Evolutionary conservation across 2,888 invertebrate species (phyloP), one percentile per base, ranked within the genome.

Genomic region (Chrysotoxum bicinctum): DNA sequence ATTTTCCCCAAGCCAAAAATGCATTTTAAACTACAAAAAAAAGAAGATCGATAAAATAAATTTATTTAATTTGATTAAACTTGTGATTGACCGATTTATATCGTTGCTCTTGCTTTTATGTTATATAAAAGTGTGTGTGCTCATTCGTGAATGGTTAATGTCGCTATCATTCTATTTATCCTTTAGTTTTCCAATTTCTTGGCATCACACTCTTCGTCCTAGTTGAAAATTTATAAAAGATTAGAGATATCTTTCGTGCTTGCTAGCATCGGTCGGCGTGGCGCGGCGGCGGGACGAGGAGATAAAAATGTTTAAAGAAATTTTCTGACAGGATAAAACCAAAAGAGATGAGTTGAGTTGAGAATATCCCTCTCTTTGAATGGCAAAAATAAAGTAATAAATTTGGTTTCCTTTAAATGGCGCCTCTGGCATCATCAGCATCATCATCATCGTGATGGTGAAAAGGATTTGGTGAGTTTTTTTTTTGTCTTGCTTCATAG

Each of bases 311-410:
- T 74, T 70, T 19, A 75, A 75, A 76, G 80, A 66, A 80, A 75
- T 80, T 66, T 62, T 72, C 75, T 76, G 84, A 85, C 84, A 80
- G 54, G 54, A 85, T 85, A 85, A 85, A 75, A 79, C 84, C 35
- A 75, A 69, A 19, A n/a, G n/a, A n/a, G n/a, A n/a, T n/a, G 12
- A 62, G 62, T 9, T 50, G 70, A 81, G 70, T 16, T 43, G 16
- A 58, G 56, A 19, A 58, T 58, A 58, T 58, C 16, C 14, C 30
- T 8, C 9, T 58, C 21, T 58, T 82, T 73, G 66, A 69, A 79
- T 75, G 30, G 43, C 45, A 54, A 64, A 50, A 70, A 50, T 66
- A 58, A 52, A 70, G 70, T 81, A 81, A 81, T 81, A 60, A 70
- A 76, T 81, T 64, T 58, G 30, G 48, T 60, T 64, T 80, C 16